Evolutionary conservation across 2,888 invertebrate genomes (phyloP).

Genomic region (Orthosia gothica): DNA sequence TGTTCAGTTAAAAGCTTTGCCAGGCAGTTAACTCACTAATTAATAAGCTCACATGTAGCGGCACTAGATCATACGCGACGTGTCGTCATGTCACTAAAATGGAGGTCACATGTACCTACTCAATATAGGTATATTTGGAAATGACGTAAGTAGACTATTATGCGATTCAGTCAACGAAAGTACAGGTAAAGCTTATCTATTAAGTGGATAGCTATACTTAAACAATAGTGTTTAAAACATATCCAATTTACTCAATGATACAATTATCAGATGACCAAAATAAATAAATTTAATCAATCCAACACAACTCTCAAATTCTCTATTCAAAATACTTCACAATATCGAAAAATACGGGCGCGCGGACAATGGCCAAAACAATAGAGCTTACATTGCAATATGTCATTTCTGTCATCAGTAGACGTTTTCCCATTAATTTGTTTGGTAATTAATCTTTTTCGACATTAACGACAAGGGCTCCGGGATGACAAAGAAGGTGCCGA

Average conservation of each 20-base stretch:
- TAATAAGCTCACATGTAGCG: constrained; percentile 45
- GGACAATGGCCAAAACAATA: constrained; percentile 63
- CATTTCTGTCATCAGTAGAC: constrained; percentile 65
- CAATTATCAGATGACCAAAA: neutral
- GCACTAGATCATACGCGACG: constrained; percentile 26
- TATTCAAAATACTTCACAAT: constrained; percentile 37
- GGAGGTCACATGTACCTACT: neutral
- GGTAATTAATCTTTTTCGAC: constrained; percentile 87
- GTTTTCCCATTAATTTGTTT: constrained; percentile 78
- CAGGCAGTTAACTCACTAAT: constrained; percentile 55
- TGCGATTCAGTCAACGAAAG: neutral
- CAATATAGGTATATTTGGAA: neutral
- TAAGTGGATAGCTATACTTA: no score
- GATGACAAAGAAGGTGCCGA: constrained; percentile 81
- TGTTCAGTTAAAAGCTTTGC: constrained; percentile 55
- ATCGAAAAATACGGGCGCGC: constrained; percentile 41
- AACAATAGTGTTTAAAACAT: neutral
- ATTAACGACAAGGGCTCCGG: constrained; percentile 77
- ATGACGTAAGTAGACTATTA: neutral
- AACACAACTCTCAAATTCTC: constrained; percentile 14
- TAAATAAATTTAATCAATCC: constrained; percentile 17
- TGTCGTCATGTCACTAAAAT: constrained; percentile 13
- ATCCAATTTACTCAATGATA: neutral
- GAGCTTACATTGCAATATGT: constrained; percentile 58
- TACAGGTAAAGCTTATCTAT: neutral